A percentile compares a stretch with the other conserved stretches of the same genome.
Evolutionary conservation across 2,888 invertebrate species (phyloP).

Genomic region (Parnassius mnemosyne): DNA sequence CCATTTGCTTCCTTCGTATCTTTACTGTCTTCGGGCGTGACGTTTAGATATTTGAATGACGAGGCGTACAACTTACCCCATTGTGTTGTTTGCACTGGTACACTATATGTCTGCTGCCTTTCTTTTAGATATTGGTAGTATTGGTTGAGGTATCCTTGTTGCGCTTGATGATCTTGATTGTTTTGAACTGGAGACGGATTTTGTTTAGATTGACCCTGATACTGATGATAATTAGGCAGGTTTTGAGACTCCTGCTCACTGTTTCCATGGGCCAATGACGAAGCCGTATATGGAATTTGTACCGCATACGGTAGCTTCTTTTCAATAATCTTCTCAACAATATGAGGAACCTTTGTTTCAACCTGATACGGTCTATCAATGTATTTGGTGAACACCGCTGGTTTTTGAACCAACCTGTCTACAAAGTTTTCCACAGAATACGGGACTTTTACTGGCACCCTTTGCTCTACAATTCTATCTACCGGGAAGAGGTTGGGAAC

Average conservation of each 20-base stretch:
- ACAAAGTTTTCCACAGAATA: conserved; percentile 73
- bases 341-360: conserved; percentile 68
- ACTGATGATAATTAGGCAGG: conserved; percentile 16
- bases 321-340: conserved; percentile 74
- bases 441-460: conserved; percentile 62
- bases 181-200: conserved; percentile 28
- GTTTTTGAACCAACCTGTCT: conserved; percentile 81
- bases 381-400: conserved; percentile 71
- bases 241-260: conserved; percentile 36
- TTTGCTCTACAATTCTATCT: conserved; percentile 74
- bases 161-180: conserved; percentile 28
- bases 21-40: conserved; percentile 35
- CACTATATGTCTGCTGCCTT: conserved; percentile 29
- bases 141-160: conserved; percentile 35
- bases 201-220: conserved; percentile 8
- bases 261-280: conserved; percentile 60
- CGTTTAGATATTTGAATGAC: conserved; percentile 60
- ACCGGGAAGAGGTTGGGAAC: conserved; percentile 68
- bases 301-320: conserved; percentile 78
- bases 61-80: conserved; percentile 69
- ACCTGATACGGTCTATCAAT: conserved; percentile 72
- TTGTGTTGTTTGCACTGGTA: conserved; percentile 43
- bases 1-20: conserved; percentile 39
- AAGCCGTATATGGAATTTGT: conserved; percentile 72
- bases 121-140: conserved; percentile 39